Evolutionary conservation across 1,140 invertebrate species (phyloP), one percentile per base, ranked within the genome.

Genomic region (Listronotus bonariensis): DNA sequence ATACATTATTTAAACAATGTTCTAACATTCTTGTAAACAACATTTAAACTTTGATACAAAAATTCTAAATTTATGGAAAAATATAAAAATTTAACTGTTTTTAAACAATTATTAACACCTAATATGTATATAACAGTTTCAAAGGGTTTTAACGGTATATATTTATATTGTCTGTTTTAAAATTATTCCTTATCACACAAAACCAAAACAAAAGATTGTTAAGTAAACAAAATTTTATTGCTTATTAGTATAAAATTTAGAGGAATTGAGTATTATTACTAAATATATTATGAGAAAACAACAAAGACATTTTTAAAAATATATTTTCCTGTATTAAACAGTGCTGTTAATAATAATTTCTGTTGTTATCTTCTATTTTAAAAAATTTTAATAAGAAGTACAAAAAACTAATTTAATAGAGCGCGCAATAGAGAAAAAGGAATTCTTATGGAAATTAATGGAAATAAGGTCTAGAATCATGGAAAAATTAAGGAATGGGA

Each of bases 11-110:
- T 45, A 51, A 60, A 65, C 56, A 54, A 60, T 40, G 55, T 12
- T 43, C 59, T 17, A 67, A 70, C 67, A 65, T 65, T 36, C 48
- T 57, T 26, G 42, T 49, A 55, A 56, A 62, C 38, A 59, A 60
- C 54, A 57, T 63, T 57, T 65, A 61, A 65, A 68, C 45, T 48
- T 48, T 6, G 15, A 14, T 40, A 9, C 9, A 38, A 14, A 18
- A 17, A 6, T 46, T 18, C 11, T 42, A 42, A 6, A 12, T 12
- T 40, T 54, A 54, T 40, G 32, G 18, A n/a, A 34, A 54, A 54
- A 54, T 40, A 40, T 17, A 17, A 54, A 54, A 54, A 54, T 34
- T 18, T 48, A n/a, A 48, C n/a, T 18, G 18, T 17, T 32, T 20
- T 46, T 42, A 14, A 45, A 43, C 36, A 57, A 40, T 26, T 17